Conservation (phyloP, 2,113 vertebrate genomes). For the Perccottus glenii region DNA sequence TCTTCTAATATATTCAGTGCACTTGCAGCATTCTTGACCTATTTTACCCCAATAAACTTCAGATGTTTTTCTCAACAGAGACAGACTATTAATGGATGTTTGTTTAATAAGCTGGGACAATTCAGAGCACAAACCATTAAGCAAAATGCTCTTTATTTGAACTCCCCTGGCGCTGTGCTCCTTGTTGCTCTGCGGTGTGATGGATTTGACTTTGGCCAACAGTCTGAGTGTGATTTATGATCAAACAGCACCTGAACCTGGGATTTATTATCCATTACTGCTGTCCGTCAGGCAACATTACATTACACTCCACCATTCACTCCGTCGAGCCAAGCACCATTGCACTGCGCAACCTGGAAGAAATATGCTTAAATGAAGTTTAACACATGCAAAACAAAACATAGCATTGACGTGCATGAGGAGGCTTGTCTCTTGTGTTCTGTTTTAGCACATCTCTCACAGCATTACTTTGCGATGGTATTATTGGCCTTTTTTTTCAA, state of each 20-base stretch:
- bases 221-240: constrained; percentile 74
- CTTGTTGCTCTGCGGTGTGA: constrained; percentile 66
- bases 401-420: constrained; percentile 13
- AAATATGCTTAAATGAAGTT: constrained; percentile 44
- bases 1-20: constrained; percentile 25
- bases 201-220: constrained; percentile 71
- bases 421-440: constrained; percentile 9
- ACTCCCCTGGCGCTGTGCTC: constrained; percentile 38
- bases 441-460: background rate
- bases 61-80: constrained; percentile 22
- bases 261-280: constrained; percentile 78
- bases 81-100: constrained; percentile 14
- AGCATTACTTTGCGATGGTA: background rate
- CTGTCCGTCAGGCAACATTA: constrained; percentile 73
- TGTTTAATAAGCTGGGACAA: constrained; percentile 35
- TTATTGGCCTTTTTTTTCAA: background rate
- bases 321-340: constrained; percentile 48
- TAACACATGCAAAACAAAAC: constrained; percentile 46
- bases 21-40: constrained; percentile 39
- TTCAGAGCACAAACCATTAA: constrained; percentile 55
- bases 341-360: constrained; percentile 31
- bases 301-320: constrained; percentile 68
- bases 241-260: constrained; percentile 74
- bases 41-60: constrained; percentile 17
- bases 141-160: constrained; percentile 51